Evolutionary conservation across 2,113 vertebrate genomes (phyloP).

Genomic region (Lethenteron camtschaticum): DNA sequence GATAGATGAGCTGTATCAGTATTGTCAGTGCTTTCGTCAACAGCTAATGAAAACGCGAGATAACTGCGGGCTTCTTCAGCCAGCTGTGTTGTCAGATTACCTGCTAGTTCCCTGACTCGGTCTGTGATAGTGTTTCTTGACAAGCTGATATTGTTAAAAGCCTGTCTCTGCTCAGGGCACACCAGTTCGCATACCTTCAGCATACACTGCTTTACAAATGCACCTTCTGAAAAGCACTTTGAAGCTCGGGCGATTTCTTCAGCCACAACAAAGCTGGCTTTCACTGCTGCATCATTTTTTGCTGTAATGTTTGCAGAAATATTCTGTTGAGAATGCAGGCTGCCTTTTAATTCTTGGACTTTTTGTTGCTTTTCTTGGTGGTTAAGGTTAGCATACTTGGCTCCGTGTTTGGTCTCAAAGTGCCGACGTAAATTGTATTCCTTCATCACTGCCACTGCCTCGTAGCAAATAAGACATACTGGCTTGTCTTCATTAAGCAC

Average conservation of each 20-base stretch:
- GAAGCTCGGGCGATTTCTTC: slow-evolving; percentile 14
- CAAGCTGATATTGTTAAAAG: slow-evolving; percentile 17
- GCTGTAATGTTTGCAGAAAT: slow-evolving; percentile 12
- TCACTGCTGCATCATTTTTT: slow-evolving; percentile 15
- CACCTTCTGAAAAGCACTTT: slow-evolving; percentile 12
- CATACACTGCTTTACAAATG: slow-evolving; percentile 12
- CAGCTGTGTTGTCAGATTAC: slow-evolving; percentile 12
- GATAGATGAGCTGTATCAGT: slow-evolving; percentile 15
- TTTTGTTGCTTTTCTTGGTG: background rate
- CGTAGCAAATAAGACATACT: slow-evolving; percentile 7
- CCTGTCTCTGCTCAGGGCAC: slow-evolving; percentile 14
- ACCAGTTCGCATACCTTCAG: slow-evolving; percentile 16
- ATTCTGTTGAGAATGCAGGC: slow-evolving; percentile 10
- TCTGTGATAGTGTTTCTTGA: slow-evolving; percentile 18
- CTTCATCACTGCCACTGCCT: slow-evolving; percentile 1
- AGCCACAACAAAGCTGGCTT: slow-evolving; percentile 17
- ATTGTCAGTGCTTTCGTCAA: slow-evolving; percentile 11
- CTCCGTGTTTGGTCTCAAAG: slow-evolving; percentile 7
- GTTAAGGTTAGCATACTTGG: slow-evolving; percentile 6
- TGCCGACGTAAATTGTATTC: background rate
- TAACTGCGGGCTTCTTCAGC: slow-evolving; percentile 12
- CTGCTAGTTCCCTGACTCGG: slow-evolving; percentile 13
- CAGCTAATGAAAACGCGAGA: slow-evolving; percentile 13
- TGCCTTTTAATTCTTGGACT: slow-evolving; percentile 10
- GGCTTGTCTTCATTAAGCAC: slow-evolving; percentile 2